A percentile compares a stretch with the other conserved stretches of the same genome.
phyloP scores from a whole-genome alignment of 2,888 invertebrate species.

The Keiferia lycopersicella region DNA sequence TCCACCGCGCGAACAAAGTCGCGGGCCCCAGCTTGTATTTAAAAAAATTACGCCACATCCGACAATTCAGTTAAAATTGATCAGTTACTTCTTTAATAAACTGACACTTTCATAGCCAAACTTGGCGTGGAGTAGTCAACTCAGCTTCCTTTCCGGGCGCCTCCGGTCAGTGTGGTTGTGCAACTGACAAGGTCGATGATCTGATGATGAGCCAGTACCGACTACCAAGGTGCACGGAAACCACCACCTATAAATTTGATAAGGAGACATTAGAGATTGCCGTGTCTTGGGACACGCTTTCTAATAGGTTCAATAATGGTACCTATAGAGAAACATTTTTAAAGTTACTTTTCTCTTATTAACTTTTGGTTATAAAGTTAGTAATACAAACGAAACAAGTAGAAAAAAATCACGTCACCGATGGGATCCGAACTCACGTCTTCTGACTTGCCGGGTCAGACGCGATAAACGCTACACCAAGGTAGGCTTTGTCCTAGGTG shows the following conservation, averaged over 20 bases:
- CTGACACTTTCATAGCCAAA: constrained; percentile 2
- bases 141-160: background rate
- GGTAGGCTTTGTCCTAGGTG: too few relatives aligned
- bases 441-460: too few relatives aligned
- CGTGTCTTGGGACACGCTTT: background rate
- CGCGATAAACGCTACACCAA: too few relatives aligned
- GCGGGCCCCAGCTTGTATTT: too few relatives aligned
- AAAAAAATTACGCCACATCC: background rate
- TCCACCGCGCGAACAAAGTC: too few relatives aligned
- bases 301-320: background rate
- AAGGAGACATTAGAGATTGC: background rate
- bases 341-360: too few relatives aligned
- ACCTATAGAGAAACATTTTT: background rate
- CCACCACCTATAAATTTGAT: background rate
- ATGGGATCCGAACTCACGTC: too few relatives aligned
- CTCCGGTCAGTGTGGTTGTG: background rate
- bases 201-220: background rate
- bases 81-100: background rate
- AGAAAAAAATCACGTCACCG: too few relatives aligned
- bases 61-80: background rate
- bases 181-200: constrained; percentile 27
- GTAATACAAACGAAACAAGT: too few relatives aligned
- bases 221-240: background rate
- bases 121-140: background rate
- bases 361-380: too few relatives aligned